Evolutionary conservation across 1,140 invertebrate species (phyloP).

Genomic region (Plutomurus gul): DNA sequence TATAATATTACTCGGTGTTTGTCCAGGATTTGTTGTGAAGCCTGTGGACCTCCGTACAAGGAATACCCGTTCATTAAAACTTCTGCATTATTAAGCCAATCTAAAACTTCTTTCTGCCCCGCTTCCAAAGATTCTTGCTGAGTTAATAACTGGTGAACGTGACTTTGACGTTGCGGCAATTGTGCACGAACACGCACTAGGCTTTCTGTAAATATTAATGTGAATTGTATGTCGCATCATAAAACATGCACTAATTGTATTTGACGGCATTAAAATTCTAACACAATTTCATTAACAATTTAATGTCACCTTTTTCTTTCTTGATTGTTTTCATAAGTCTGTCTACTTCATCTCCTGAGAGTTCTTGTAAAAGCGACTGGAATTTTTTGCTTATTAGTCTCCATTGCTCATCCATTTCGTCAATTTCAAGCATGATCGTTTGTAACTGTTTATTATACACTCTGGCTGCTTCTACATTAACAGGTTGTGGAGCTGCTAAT

Average conservation of each 20-base stretch:
- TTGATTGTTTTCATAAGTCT: conserved; percentile 86
- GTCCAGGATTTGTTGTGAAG: conserved; percentile 73
- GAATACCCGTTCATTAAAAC: conserved; percentile 64
- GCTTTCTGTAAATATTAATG: conserved; percentile 64
- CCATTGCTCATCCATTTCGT: conserved; percentile 85
- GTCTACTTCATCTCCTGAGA: conserved; percentile 87
- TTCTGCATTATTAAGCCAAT: conserved; percentile 85
- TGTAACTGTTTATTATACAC: conserved; percentile 79
- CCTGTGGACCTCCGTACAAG: conserved; percentile 69
- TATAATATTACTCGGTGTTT: conserved; percentile 70
- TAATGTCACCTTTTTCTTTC: conserved; percentile 70
- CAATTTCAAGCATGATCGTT: conserved; percentile 73
- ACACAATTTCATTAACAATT: background rate
- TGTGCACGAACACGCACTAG: conserved; percentile 78
- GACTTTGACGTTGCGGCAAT: conserved; percentile 76
- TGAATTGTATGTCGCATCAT: too few species aligned
- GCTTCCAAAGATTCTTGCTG: conserved; percentile 88
- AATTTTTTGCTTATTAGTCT: conserved; percentile 87
- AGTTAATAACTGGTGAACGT: conserved; percentile 80
- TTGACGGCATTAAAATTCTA: too few species aligned
- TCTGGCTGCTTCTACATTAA: conserved; percentile 76
- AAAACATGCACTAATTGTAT: too few species aligned
- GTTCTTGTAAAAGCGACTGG: conserved; percentile 84
- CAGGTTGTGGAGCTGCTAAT: conserved; percentile 67
- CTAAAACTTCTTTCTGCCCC: conserved; percentile 80